Base-by-base conservation (phyloP, 2,888 invertebrate species). In the Exephanes ischioxanthus region DNA sequence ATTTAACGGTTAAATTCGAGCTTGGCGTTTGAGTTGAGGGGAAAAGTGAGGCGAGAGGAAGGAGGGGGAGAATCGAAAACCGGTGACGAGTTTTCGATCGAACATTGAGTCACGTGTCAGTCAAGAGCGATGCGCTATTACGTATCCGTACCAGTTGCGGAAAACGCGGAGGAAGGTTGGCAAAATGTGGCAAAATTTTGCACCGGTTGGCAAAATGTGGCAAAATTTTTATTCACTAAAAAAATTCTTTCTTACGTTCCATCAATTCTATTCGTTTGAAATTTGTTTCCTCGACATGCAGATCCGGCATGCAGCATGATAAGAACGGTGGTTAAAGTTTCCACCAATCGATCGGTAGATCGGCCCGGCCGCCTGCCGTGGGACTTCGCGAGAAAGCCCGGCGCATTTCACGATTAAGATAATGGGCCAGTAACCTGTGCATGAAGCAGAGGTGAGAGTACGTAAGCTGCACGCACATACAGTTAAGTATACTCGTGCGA, bases 1-100 rank as follows among this genome's bases (percentile, higher is more conserved):
- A 92, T 92, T 92, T 91, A 91, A 90, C 90, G 90, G 90, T 91
- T 90, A 89, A 89, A 89, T 89, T 88, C 89, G 89, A 91, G 90
- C 89, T 91, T 89, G 90, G 90, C 91, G 89, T 92, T 92, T 92
- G 91, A 92, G 91, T 92, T 92, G 90, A 79, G 85, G 68, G 84
- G 78, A 72, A 80, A 81, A 82, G 82, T 80, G 81, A 79, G 82
- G 78, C 79, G 83, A 84, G 33, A 16, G 53, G 5, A 37, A 67
- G 67, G 26, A n/a, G 2, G 0, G 6, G 48, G 33, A 79, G 33
- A 73, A 53, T 58, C 61, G 71, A 55, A 51, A 79, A 80, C 80
- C 58, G 76, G 53, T 76, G 71, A 83, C 85, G 76, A 80, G 67
- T 48, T 80, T 76, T 75, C 75, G 66, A 85, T 67, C 80, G 71